These are phyloP conservation scores for Rattus rattus DNA, from an alignment of 2,113 vertebrate species.

Conservation along the genomic window DNA sequence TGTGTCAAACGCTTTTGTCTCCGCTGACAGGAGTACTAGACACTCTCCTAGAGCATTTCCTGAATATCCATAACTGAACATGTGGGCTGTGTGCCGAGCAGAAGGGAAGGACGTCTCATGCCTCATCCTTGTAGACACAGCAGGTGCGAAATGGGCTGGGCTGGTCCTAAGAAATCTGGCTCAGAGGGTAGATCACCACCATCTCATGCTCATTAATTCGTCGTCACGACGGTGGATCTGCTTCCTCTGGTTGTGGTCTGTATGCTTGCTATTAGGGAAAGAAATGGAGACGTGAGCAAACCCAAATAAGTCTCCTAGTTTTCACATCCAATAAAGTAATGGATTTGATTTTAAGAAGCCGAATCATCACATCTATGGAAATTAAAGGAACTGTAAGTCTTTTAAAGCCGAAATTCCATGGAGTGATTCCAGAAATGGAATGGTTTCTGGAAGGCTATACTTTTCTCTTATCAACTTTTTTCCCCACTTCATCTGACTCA, in stretches of 20 bases:
- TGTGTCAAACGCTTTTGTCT: conserved; percentile 68
- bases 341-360: background rate
- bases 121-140: background rate
- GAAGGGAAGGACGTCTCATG: rapidly evolving
- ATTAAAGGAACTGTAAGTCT: background rate
- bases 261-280: background rate
- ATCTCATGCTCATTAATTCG: background rate
- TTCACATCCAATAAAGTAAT: background rate
- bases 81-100: background rate
- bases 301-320: background rate
- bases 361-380: background rate
- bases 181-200: background rate
- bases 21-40: conserved; percentile 54
- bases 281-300: background rate
- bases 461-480: background rate
- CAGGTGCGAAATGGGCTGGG: background rate
- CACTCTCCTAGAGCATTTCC: background rate
- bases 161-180: background rate
- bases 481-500: conserved; percentile 8
- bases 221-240: background rate
- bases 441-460: background rate
- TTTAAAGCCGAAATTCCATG: background rate
- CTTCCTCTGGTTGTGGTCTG: background rate
- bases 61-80: conserved; percentile 45
- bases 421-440: background rate